Evolutionary conservation across 2,797 vertebrate species (phyloP).

Genomic region (Coreius guichenoti): DNA sequence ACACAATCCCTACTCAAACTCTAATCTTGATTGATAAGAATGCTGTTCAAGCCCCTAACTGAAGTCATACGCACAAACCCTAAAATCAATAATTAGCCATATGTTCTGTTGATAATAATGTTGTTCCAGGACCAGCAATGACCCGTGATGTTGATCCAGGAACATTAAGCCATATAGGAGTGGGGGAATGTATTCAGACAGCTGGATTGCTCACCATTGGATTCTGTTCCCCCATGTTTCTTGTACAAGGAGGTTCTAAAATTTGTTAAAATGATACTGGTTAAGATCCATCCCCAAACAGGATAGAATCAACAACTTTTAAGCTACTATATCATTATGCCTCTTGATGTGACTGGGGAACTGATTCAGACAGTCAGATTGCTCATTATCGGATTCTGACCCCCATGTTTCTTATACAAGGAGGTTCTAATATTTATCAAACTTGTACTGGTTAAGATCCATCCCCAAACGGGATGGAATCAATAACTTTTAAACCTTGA

Average conservation of each 20-base stretch:
- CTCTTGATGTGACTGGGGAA: no score
- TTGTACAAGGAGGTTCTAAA: background rate
- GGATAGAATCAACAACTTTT: background rate
- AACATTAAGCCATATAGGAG: background rate
- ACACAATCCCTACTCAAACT: slow-evolving; percentile 9
- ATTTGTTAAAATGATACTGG: background rate
- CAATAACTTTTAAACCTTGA: no score
- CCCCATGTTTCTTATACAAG: no score
- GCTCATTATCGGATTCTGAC: no score
- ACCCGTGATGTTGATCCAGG: background rate
- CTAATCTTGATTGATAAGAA: slow-evolving; percentile 10
- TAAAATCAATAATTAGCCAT: background rate
- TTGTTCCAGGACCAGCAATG: background rate
- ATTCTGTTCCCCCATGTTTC: background rate
- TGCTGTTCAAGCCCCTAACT: background rate
- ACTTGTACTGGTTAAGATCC: no score
- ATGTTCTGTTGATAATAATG: background rate
- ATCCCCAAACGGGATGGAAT: no score
- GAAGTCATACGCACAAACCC: background rate
- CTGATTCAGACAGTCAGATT: no score
- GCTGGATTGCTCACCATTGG: background rate
- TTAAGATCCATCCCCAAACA: background rate
- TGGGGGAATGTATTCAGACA: background rate
- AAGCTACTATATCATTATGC: no score
- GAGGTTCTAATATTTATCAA: no score